Conservation (phyloP, 2,113 vertebrate genomes). For the Ariopsis seemanni region DNA sequence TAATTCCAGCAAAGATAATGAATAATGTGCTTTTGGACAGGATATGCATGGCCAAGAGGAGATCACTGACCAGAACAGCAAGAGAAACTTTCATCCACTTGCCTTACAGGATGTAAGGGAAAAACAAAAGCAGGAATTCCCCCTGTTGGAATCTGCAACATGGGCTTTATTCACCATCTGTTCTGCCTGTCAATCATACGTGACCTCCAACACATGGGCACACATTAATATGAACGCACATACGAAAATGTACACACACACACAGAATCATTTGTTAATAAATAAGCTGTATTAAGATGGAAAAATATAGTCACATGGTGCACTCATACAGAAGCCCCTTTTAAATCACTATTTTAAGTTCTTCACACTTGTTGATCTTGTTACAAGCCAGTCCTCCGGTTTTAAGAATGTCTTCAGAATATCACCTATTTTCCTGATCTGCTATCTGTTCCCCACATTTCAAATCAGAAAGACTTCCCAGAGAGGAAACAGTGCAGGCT, state of each 20-base stretch:
- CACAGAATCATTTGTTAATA: not conserved
- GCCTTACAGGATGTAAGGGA: slow-evolving; percentile 27
- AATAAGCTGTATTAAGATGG: slow-evolving; percentile 6
- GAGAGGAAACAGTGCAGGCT: slow-evolving; percentile 5
- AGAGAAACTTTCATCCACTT: slow-evolving; percentile 28
- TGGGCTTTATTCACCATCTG: slow-evolving; percentile 44
- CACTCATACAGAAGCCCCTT: not conserved
- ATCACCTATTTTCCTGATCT: slow-evolving; percentile 4
- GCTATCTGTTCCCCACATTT: not conserved
- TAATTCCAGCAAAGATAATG: slow-evolving; percentile 6
- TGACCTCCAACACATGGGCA: slow-evolving; percentile 22
- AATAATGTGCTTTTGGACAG: slow-evolving; percentile 30
- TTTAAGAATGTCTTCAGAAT: slow-evolving; percentile 2
- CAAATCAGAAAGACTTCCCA: slow-evolving; percentile 38
- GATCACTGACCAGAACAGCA: slow-evolving; percentile 19
- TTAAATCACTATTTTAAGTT: slow-evolving; percentile 9
- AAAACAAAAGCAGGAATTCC: slow-evolving; percentile 52
- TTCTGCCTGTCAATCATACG: slow-evolving; percentile 33
- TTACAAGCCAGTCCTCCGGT: not conserved
- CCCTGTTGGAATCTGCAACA: slow-evolving; percentile 30
- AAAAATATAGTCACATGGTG: not conserved
- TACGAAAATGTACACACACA: not conserved
- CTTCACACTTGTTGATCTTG: not conserved
- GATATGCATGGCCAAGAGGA: slow-evolving; percentile 21
- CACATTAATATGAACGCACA: not conserved